Evolutionary conservation across 2,888 invertebrate species (phyloP).

Genomic region (Rugalucina vietnamica): DNA sequence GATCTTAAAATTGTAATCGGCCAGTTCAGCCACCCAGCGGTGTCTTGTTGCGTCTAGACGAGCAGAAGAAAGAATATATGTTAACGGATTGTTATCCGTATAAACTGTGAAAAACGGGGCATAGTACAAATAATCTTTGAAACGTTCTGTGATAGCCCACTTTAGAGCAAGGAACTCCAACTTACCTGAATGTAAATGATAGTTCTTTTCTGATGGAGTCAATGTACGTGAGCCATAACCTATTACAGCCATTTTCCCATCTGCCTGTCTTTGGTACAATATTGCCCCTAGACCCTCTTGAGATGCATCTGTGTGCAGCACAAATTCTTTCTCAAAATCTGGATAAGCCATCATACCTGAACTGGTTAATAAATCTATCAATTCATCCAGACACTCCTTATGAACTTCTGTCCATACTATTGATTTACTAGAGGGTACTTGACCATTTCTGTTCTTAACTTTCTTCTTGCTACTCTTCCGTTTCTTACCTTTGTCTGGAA

Average conservation of each 20-base stretch:
- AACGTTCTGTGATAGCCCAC: conserved; percentile 14
- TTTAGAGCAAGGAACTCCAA: conserved; percentile 5
- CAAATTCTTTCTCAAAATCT: conserved; percentile 1
- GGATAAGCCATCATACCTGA: conserved; percentile 5
- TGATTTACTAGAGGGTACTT: not conserved
- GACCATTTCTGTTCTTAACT: not conserved
- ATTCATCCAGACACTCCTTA: not conserved
- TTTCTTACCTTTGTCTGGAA: not conserved
- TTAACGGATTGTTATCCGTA: conserved; percentile 18
- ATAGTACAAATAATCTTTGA: conserved; percentile 2
- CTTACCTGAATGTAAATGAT: not conserved
- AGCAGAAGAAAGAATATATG: not conserved
- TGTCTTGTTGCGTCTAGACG: conserved; percentile 4
- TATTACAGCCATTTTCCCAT: not conserved
- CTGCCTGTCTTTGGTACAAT: conserved; percentile 1
- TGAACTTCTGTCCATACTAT: not conserved
- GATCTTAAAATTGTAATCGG: not conserved
- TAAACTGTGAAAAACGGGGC: not conserved
- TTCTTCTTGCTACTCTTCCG: not conserved
- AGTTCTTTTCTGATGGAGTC: not conserved
- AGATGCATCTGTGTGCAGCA: not conserved
- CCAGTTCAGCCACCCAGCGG: not conserved
- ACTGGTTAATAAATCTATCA: not conserved
- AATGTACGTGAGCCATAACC: not conserved
- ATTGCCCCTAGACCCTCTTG: not conserved